Evolutionary conservation across 2,888 invertebrate genomes (phyloP).

Genomic region (Chymomyza amoena): DNA sequence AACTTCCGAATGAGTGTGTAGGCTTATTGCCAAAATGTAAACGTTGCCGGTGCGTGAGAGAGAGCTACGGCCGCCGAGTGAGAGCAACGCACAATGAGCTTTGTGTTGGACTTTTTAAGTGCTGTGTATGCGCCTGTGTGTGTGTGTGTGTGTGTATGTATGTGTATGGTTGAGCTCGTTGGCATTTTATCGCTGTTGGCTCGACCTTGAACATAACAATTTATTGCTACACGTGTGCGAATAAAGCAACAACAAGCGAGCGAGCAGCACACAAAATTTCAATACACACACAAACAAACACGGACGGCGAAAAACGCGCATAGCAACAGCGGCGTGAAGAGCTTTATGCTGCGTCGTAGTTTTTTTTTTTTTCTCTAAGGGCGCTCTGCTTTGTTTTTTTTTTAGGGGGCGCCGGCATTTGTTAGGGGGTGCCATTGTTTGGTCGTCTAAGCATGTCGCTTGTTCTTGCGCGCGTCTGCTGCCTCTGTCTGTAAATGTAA

Average conservation of each 20-base stretch:
- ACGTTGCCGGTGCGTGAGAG: background rate
- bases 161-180: background rate
- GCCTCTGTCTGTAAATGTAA: background rate
- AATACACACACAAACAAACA: background rate
- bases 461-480: background rate
- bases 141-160: background rate
- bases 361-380: no score
- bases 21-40: background rate
- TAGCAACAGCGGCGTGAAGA: background rate
- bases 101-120: background rate
- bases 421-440: background rate
- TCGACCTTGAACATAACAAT: conserved; percentile 76
- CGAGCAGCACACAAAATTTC: background rate
- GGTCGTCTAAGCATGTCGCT: no score
- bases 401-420: background rate
- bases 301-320: background rate
- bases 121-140: background rate
- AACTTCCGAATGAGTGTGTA: background rate
- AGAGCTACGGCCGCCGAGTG: background rate
- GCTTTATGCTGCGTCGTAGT: background rate
- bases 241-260: conserved; percentile 46
- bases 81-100: background rate
- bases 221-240: conserved; percentile 77
- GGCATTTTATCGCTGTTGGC: conserved; percentile 17
- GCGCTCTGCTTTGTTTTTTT: background rate